Base-by-base conservation (phyloP, 2,888 invertebrate genomes). In the Aporophyla nigra region DNA sequence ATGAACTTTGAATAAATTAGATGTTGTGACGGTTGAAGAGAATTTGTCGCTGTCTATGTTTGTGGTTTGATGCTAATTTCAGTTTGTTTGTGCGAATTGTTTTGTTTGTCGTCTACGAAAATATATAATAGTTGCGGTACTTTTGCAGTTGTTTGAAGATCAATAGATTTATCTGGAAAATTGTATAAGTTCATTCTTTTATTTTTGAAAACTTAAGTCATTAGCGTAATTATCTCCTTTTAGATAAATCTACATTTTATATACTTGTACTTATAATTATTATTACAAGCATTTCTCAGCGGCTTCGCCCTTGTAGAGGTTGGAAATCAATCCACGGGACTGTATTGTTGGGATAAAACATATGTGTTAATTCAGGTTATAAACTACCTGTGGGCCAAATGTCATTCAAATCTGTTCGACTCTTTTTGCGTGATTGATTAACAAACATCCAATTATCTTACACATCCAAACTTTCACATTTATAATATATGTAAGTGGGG, bases 1-100 rank as follows among this genome's bases (percentile, higher is more conserved):
- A 87, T 89, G 81, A 87, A 88, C 87, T 88, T 81, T 87, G 87
- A 87, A 88, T 88, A 87, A 81, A 79, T 87, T 80, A 84, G 62
- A 71, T 69, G 80, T 62, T 66, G 69, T 76, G 75, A 73, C 59
- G 65, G 78, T 81, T 67, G 69, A 69, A 71, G 71, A 40, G 72
- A 78, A 73, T 74, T 75, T 72, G 69, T 74, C 70, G 62, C 16
- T 14, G 62, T 63, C 56, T 70, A 0, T 49, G 71, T 71, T 74
- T 69, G 43, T 12, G 24, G 46, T 33, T 62, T 74, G 16, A 33
- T 67, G n/a, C 33, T 67, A 62, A 67, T 80, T 74, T 56, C 51
- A 9, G 53, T 43, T 16, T 33, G 56, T 80, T 33, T 56, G 24
- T 74, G 16, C 40, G 12, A 63, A 46, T 24, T 21, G 24, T 43